Evolutionary conservation across 2,888 invertebrate genomes (phyloP), one percentile per base, ranked within the genome.

Genomic region (Epirrhoe tristata): DNA sequence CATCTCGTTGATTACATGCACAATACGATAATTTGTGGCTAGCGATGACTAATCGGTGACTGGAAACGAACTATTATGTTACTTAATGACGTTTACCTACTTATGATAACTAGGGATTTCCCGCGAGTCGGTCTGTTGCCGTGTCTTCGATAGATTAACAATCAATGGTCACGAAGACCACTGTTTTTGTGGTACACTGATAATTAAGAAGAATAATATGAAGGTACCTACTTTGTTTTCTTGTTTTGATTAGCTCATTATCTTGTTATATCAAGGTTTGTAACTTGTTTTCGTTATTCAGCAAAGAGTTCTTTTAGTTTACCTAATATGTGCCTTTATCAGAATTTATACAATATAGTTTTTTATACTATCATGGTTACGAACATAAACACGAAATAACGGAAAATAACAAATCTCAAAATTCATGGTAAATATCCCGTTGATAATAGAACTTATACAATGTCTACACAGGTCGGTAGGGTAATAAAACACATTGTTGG

Each of bases 1-100:
- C 55, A 52, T 59, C 46, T 67, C n/a, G 48, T 48, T 67, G 55
- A 67, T 69, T 58, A 64, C 71, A 58, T 67, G 24, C 57, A 50
- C 50, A 69, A 60, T 59, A 53, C 61, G 56, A 63, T 70, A 71
- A 72, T 74, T 74, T 66, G 72, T 68, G 68, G 67, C 65, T 62
- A 68, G 62, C 65, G 68, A 64, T 53, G 61, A 51, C 52, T 71
- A 71, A 72, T 71, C 54, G 66, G 54, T 16, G 52, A 53, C 51
- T 60, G 55, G 64, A 58, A 70, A 70, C 43, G 43, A 71, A 43
- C 66, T 61, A 68, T 71, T 71, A 70, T 62, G 65, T 58, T 70
- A 62, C 24, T 60, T 62, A 66, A 66, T 63, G 58, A 59, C 43
- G 32, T 59, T 36, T 12, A 43, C 39, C 1, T n/a, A 63, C 24